Conservation (phyloP, 2,797 vertebrate genomes). For the Microctenopoma lineatum region DNA sequence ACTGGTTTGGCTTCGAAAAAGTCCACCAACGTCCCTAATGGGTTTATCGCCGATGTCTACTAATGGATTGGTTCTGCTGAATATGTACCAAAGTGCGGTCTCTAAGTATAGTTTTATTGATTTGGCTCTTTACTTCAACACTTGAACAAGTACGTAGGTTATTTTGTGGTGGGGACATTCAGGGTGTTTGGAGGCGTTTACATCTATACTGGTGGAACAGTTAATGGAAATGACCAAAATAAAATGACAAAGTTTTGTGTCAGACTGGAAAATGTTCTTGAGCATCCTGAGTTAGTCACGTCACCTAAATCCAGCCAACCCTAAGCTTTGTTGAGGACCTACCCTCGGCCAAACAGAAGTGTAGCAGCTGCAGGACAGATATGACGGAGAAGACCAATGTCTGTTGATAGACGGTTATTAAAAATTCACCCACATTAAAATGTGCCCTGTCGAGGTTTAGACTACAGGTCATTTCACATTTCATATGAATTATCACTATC, state of each 20-base stretch:
- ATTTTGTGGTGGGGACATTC: background rate
- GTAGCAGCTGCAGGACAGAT: background rate
- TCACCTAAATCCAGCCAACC: background rate
- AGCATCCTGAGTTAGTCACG: background rate
- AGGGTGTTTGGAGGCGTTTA: conserved; percentile 1
- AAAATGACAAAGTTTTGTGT: no score
- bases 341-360: background rate
- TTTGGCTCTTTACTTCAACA: conserved; percentile 3
- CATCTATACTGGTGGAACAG: background rate
- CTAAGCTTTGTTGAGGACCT: background rate
- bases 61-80: conserved; percentile 37
- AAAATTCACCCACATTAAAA: background rate
- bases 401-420: no score
- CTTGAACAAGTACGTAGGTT: background rate
- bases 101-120: background rate
- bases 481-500: no score
- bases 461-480: no score
- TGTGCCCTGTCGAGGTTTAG: background rate
- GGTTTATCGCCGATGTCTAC: conserved; percentile 38
- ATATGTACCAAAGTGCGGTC: conserved; percentile 10
- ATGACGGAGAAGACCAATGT: background rate
- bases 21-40: conserved; percentile 43
- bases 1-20: conserved; percentile 57
- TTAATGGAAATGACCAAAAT: no score
- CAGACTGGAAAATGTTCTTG: background rate